Evolutionary conservation across 2,888 invertebrate genomes (phyloP).

Genomic region (Pammene fasciana): DNA sequence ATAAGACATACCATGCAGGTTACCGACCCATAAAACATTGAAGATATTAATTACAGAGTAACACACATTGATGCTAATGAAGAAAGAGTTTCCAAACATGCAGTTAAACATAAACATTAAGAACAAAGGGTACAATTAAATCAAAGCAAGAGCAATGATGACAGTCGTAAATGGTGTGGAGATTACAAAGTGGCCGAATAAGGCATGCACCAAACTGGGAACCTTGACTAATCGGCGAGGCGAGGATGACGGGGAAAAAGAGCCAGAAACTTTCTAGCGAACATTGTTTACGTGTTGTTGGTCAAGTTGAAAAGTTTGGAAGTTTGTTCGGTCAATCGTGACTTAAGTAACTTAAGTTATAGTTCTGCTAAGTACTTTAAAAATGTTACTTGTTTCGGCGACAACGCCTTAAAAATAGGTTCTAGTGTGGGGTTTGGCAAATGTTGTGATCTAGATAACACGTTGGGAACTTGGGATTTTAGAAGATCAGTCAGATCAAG

Average conservation of each 20-base stretch:
- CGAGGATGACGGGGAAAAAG: constrained; percentile 38
- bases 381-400: not conserved
- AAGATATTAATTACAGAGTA: constrained; percentile 30
- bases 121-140: constrained; percentile 59
- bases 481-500: too few species aligned
- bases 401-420: too few species aligned
- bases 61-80: constrained; percentile 26
- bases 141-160: constrained; percentile 62
- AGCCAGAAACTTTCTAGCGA: constrained; percentile 32
- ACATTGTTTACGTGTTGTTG: constrained; percentile 25
- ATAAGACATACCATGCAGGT: constrained; percentile 38
- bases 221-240: constrained; percentile 74
- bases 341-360: too few species aligned
- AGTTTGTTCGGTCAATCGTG: not conserved
- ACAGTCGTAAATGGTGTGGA: constrained; percentile 72
- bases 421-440: not conserved
- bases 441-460: not conserved
- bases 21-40: constrained; percentile 33
- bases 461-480: not conserved
- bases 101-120: constrained; percentile 34
- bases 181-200: constrained; percentile 73
- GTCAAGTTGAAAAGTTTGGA: constrained; percentile 6
- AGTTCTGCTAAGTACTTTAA: not conserved
- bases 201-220: constrained; percentile 66
- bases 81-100: constrained; percentile 36